Evolutionary conservation across 2,888 invertebrate genomes (phyloP), one percentile per base, ranked within the genome.

Genomic region (Drosophila lutescens): DNA sequence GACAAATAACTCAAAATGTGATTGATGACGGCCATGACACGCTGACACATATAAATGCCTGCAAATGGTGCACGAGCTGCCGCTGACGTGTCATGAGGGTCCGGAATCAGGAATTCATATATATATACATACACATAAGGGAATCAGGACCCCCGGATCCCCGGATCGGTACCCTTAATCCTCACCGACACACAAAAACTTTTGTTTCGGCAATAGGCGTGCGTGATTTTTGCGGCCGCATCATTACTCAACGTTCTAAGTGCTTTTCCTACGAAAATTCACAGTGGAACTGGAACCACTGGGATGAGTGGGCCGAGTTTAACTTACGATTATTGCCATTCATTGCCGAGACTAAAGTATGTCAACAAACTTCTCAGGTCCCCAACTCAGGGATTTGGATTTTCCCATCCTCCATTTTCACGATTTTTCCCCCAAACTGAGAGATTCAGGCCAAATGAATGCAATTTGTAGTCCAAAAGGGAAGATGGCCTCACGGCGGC

Each of bases 41-140:
- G 82, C 74, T 85, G 83, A 84, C 88, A 84, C 82, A 87, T 85
- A 87, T 84, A 84, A 84, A 84, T 87, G 83, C 88, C 75, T 68
- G 73, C 76, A 87, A 85, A 85, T 85, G 83, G 88, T 63, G 86
- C 76, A 72, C 67, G 69, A 68, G 68, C 68, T 80, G 84, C 55
- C 77, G 68, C 62, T 86, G 80, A 82, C 80, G 69, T 80, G 76
- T 80, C 71, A 58, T 38, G 20, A n/a, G 51, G 36, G 32, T 17
- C 49, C 32, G 10, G 30, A 49, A 32, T 49, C 12, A 4, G 17
- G 17, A 44, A 23, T 55, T 36, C 30, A 43, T 32, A 47, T 12
- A 34, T 34, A 30, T 6, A 26, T 26, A 26, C 2, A 26, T 44
- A 55, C 46, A 17, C 15, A 4, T 38, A 38, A 30, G 56, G 34